Evolutionary conservation across 2,888 invertebrate species (phyloP).

Genomic region (Rhagophthalmus giganteus): DNA sequence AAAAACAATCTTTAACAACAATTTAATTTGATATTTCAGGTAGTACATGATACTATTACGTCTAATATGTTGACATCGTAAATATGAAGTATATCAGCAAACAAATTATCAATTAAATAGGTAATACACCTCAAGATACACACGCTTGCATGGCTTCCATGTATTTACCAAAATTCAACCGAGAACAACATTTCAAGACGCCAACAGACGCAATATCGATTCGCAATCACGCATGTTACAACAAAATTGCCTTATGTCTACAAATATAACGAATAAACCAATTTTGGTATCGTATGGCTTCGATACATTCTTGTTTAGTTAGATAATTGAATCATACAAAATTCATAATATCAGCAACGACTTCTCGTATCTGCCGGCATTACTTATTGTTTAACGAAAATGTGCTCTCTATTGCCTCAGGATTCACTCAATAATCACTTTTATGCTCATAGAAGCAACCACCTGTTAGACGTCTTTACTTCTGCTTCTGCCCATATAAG

Average conservation of each 20-base stretch:
- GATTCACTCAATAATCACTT: background rate
- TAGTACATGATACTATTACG: no score
- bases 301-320: conserved; percentile 18
- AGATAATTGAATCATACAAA: conserved; percentile 17
- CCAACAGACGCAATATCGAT: conserved; percentile 40
- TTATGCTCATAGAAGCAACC: background rate
- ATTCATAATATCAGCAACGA: conserved; percentile 12
- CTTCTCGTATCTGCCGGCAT: no score
- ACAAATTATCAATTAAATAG: no score
- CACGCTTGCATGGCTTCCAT: conserved; percentile 28
- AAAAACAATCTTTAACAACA: no score
- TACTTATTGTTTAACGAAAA: background rate
- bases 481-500: no score
- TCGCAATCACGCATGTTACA: conserved; percentile 40
- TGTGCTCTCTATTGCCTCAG: background rate
- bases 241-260: conserved; percentile 39
- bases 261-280: conserved; percentile 42
- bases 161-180: conserved; percentile 34
- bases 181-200: conserved; percentile 38
- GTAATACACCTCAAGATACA: no score
- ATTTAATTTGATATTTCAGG: no score
- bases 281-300: conserved; percentile 33
- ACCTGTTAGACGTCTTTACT: background rate
- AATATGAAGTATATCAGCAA: no score
- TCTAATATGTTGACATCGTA: no score